These are phyloP conservation scores for Leptopilina drosophilae DNA, from an alignment of 2,888 invertebrate genomes.

Conservation along the genomic window DNA sequence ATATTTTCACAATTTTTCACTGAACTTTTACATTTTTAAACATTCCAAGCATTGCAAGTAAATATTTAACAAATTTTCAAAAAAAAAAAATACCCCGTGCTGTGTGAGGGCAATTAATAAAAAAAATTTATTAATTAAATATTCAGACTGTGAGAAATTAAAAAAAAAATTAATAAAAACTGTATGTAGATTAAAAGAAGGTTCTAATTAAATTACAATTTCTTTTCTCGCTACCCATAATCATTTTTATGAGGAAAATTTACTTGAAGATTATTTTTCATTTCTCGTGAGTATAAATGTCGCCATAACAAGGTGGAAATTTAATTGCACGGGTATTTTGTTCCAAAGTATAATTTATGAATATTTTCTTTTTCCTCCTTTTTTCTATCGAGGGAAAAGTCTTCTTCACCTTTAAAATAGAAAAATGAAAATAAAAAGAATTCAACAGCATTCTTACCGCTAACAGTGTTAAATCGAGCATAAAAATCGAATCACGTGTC, in stretches of 20 bases:
- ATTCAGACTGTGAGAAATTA: too few relatives aligned
- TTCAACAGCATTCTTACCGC: background rate
- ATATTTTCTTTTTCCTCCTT: background rate
- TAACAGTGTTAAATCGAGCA: slow-evolving; percentile 13
- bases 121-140: too few relatives aligned
- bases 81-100: too few relatives aligned
- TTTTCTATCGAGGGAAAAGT: too few relatives aligned
- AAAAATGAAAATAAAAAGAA: background rate
- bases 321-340: background rate
- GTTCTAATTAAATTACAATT: slow-evolving; percentile 2
- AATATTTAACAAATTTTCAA: too few relatives aligned
- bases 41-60: too few relatives aligned
- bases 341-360: background rate
- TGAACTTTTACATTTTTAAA: too few relatives aligned
- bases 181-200: background rate
- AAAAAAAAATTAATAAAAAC: background rate
- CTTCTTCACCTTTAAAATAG: too few relatives aligned
- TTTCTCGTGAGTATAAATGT: background rate
- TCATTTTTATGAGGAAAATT: background rate
- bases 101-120: too few relatives aligned
- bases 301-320: background rate
- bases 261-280: background rate
- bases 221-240: background rate
- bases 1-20: too few relatives aligned
- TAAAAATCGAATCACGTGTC: slow-evolving; percentile 8